Conservation (phyloP, 2,888 invertebrate genomes). For the Lagria hirta region DNA sequence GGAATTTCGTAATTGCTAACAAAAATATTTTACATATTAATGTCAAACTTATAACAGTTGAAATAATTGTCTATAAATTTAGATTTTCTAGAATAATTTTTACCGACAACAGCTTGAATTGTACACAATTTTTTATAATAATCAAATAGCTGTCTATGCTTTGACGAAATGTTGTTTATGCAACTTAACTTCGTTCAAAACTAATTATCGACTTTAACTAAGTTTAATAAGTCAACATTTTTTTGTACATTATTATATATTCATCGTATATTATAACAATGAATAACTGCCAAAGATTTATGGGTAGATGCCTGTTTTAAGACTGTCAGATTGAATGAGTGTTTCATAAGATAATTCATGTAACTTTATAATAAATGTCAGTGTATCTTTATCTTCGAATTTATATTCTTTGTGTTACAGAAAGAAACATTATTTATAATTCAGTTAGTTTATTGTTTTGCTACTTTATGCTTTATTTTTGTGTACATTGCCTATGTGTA, state of each 20-base stretch:
- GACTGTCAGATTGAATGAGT: conserved; percentile 28
- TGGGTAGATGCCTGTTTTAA: conserved; percentile 36
- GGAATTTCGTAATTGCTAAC: conserved; percentile 15
- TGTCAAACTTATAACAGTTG: conserved; percentile 19
- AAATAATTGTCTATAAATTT: conserved; percentile 18
- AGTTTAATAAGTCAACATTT: conserved; percentile 3
- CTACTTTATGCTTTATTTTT: conserved; percentile 14
- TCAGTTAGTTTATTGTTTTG: conserved; percentile 15
- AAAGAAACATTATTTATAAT: conserved; percentile 6
- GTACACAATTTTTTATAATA: conserved; percentile 26
- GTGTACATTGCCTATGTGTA: conserved; percentile 32
- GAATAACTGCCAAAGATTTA: conserved; percentile 45
- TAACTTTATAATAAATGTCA: conserved; percentile 26
- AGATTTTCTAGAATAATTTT: conserved; percentile 26
- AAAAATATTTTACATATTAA: conserved; percentile 23
- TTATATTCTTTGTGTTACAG: no score
- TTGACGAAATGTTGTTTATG: conserved; percentile 5
- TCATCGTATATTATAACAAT: conserved; percentile 25
- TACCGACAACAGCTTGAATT: conserved; percentile 19
- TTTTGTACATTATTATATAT: conserved; percentile 27
- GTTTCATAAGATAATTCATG: conserved; percentile 24
- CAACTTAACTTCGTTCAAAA: conserved; percentile 10
- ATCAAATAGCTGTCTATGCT: conserved; percentile 25
- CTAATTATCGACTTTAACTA: conserved; percentile 10
- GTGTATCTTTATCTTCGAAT: conserved; percentile 23